These are phyloP conservation scores for Steinernema scapterisci DNA, from an alignment of 2,888 invertebrate genomes.

Conservation along the genomic window DNA sequence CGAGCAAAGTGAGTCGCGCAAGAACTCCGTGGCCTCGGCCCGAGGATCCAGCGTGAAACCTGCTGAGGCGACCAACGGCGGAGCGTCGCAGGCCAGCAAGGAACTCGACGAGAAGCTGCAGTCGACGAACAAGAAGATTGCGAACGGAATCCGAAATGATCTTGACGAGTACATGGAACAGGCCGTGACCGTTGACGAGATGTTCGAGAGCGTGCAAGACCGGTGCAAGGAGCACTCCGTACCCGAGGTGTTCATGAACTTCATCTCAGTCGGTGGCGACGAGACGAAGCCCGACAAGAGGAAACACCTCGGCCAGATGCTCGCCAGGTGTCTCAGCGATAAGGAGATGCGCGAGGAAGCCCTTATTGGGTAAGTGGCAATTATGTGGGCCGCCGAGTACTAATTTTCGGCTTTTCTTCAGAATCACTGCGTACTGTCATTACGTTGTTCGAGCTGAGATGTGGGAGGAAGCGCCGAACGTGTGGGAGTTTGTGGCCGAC, in stretches of 20 bases:
- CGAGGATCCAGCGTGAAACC: not conserved
- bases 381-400: not conserved
- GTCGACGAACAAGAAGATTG: not conserved
- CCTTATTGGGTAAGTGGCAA: not conserved
- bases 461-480: constrained; percentile 12
- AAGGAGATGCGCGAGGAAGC: constrained; percentile 26
- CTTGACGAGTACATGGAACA: constrained; percentile 16
- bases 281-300: constrained; percentile 16
- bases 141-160: not conserved
- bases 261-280: constrained; percentile 18
- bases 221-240: not conserved
- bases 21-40: not conserved
- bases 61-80: constrained; percentile 7
- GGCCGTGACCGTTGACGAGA: constrained; percentile 1
- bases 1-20: constrained; percentile 19
- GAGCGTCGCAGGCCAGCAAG: not conserved
- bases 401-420: not conserved
- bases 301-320: constrained; percentile 30
- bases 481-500: constrained; percentile 24
- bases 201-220: constrained; percentile 18
- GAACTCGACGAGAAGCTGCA: constrained; percentile 3
- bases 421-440: constrained; percentile 21
- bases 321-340: constrained; percentile 22
- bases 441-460: not conserved
- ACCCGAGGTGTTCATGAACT: constrained; percentile 15